Evolutionary conservation across 2,888 invertebrate genomes (phyloP), one percentile per base, ranked within the genome.

Genomic region (Tanytarsus gracilentus): DNA sequence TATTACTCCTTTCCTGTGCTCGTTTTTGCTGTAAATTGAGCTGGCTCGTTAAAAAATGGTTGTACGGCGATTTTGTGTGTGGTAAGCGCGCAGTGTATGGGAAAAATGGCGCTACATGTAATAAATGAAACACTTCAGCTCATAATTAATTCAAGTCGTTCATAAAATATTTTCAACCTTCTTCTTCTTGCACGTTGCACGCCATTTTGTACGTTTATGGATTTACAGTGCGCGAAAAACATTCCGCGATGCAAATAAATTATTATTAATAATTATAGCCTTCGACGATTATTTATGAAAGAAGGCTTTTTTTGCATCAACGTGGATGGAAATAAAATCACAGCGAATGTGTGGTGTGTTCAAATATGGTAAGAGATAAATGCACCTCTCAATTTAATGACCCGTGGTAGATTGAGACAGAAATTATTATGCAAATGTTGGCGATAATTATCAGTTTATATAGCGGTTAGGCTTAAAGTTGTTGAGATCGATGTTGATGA

Each of bases 241-340:
- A n/a, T n/a, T n/a, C n/a, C n/a, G n/a, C n/a, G n/a, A n/a, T n/a
- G n/a, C 44, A 44, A 44, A 44, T 44, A 44, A 44, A 44, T 44
- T 44, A 53, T 36, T 29, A 53, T 53, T 53, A 53, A 53, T 53
- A 53, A 53, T 53, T 53, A 53, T 53, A 53, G 36, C 53, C 53
- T 53, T 53, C 53, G 25, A 53, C 27, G 30, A 16, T 53, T 53
- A 53, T 53, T 53, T 53, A 53, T 53, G 53, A 18, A 23, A n/a
- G n/a, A n/a, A n/a, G n/a, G n/a, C n/a, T n/a, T n/a, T n/a, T n/a
- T n/a, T n/a, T n/a, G n/a, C n/a, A n/a, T n/a, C n/a, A n/a, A n/a
- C n/a, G n/a, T n/a, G n/a, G n/a, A n/a, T n/a, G n/a, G n/a, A n/a
- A n/a, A n/a, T n/a, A n/a, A n/a, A n/a, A n/a, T n/a, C n/a, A n/a